Conservation (phyloP, 2,888 invertebrate species). For the Drosophila siamana region DNA sequence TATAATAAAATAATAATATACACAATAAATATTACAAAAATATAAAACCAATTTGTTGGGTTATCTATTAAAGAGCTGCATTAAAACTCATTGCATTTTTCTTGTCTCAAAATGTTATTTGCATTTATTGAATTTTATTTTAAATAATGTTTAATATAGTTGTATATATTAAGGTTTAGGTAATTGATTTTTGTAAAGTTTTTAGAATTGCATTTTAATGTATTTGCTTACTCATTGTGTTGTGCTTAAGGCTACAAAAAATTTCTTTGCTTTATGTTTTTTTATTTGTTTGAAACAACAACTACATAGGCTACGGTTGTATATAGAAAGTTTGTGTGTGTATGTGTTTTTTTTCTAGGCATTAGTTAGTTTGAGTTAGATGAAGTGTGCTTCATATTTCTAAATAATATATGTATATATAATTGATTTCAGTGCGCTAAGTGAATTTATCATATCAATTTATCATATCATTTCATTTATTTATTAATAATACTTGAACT, state of each 20-base stretch:
- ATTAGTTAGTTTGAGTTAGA: slow-evolving; percentile 26
- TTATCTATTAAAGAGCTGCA: no score
- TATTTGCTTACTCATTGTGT: slow-evolving; percentile 31
- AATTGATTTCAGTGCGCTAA: slow-evolving; percentile 57
- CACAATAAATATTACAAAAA: slow-evolving; percentile 66
- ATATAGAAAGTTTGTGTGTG: slow-evolving; percentile 32
- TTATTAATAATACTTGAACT: slow-evolving; percentile 58
- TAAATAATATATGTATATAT: slow-evolving; percentile 24
- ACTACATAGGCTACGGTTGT: slow-evolving; percentile 43
- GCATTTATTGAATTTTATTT: slow-evolving; percentile 23
- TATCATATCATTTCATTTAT: slow-evolving; percentile 21
- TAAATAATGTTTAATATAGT: slow-evolving; percentile 25
- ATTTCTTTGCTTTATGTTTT: slow-evolving; percentile 14
- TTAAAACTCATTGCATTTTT: slow-evolving; percentile 6
- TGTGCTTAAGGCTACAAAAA: slow-evolving; percentile 52
- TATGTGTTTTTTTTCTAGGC: slow-evolving; percentile 26
- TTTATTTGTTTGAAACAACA: slow-evolving; percentile 42
- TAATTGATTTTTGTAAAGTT: slow-evolving; percentile 57
- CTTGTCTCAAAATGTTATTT: slow-evolving; percentile 40
- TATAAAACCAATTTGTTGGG: slow-evolving; percentile 14
- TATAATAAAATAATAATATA: slow-evolving; percentile 61
- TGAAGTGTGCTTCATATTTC: slow-evolving; percentile 41
- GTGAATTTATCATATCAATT: slow-evolving; percentile 23
- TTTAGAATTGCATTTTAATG: slow-evolving; percentile 60
- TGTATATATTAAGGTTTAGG: slow-evolving; percentile 37